A percentile compares a stretch with the other conserved stretches of the same genome.
Conservation (phyloP, 2,888 invertebrate genomes). For the Ariolimax columbianus region DNA sequence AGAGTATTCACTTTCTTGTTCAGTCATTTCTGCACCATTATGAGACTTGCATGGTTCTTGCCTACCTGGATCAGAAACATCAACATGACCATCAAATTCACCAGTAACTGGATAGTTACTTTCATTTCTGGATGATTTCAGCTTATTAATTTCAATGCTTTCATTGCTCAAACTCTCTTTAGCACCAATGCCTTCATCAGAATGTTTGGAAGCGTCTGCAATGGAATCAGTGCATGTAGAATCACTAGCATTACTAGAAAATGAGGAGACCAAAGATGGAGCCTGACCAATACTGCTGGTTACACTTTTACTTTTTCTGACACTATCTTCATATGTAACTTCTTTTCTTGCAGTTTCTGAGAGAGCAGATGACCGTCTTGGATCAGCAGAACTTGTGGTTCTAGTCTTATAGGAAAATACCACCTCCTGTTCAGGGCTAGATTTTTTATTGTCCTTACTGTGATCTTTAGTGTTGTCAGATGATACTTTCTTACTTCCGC, state of each 20-base stretch:
- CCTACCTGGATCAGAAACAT: neutral
- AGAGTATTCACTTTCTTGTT: neutral
- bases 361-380: constrained; percentile 26
- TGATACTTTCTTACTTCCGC: constrained; percentile 8
- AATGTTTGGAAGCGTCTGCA: constrained; percentile 28
- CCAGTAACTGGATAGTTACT: neutral
- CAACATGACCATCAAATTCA: neutral
- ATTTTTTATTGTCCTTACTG: constrained; percentile 13
- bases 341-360: constrained; percentile 37
- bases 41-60: neutral
- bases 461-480: neutral
- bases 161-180: constrained; percentile 14
- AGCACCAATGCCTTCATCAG: constrained; percentile 23
- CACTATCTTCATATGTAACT: constrained; percentile 18
- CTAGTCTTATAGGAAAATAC: neutral
- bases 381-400: constrained; percentile 27
- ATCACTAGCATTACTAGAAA: constrained; percentile 49
- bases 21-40: neutral
- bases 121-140: neutral
- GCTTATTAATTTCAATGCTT: neutral
- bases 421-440: neutral
- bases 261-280: constrained; percentile 48
- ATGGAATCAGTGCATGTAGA: constrained; percentile 36
- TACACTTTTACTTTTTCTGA: constrained; percentile 47
- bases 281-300: constrained; percentile 50